Evolutionary conservation across 2,888 invertebrate genomes (phyloP).

Genomic region (Cremastinae sp.): DNA sequence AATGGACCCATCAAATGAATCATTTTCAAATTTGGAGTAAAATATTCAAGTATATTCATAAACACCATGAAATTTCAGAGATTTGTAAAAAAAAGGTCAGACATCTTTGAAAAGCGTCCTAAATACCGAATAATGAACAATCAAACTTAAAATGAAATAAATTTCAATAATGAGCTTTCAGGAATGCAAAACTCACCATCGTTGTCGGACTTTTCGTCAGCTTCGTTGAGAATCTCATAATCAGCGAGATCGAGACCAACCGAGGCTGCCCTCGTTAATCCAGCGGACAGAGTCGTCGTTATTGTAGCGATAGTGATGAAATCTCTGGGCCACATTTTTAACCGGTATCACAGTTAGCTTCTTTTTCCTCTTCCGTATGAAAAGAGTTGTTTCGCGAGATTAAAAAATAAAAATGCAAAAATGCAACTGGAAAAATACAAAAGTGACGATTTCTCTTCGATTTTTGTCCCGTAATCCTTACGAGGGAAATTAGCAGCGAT

Average conservation of each 20-base stretch:
- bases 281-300: constrained; percentile 59
- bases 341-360: constrained; percentile 40
- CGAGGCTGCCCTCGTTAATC: constrained; percentile 66
- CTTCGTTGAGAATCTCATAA: constrained; percentile 73
- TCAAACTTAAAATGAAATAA: background rate
- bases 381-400: background rate
- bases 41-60: no score
- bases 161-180: no score
- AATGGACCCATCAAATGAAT: no score
- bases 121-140: background rate
- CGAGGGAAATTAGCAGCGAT: constrained; percentile 19
- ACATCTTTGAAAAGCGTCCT: background rate
- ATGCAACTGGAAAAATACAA: background rate
- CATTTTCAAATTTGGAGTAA: no score
- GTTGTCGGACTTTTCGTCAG: constrained; percentile 68
- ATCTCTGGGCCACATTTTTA: constrained; percentile 69
- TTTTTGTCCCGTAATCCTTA: constrained; percentile 6
- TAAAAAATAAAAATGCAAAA: background rate
- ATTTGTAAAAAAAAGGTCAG: no score
- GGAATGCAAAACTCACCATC: constrained; percentile 61
- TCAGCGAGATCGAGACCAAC: constrained; percentile 68
- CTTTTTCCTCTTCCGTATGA: background rate
- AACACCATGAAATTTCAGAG: no score
- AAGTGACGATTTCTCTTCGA: background rate
- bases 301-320: constrained; percentile 68